Evolutionary conservation across 2,888 invertebrate genomes (phyloP).

Genomic region (Eulithis testata): DNA sequence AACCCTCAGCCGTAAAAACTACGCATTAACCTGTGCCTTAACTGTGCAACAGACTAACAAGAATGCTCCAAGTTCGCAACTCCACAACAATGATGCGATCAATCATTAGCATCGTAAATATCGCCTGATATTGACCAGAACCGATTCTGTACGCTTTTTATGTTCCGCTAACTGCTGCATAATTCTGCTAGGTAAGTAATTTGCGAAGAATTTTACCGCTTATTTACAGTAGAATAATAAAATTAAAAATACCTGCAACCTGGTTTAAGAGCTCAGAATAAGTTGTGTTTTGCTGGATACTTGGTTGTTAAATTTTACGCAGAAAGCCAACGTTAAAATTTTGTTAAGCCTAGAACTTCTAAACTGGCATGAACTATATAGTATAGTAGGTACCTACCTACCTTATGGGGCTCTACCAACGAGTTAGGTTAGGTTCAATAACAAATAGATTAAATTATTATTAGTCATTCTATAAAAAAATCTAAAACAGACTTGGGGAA

Average conservation of each 20-base stretch:
- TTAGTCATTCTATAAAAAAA: no score
- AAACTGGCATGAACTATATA: background rate
- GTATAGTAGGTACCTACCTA: background rate
- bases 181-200: conserved; percentile 62
- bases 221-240: conserved; percentile 39
- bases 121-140: conserved; percentile 72
- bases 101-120: conserved; percentile 73
- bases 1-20: conserved; percentile 40
- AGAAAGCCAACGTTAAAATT: background rate
- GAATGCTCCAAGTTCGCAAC: conserved; percentile 20
- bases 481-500: background rate
- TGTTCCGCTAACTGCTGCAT: conserved; percentile 63
- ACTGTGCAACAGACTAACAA: conserved; percentile 33
- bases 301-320: background rate
- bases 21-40: conserved; percentile 29
- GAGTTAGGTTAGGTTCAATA: no score
- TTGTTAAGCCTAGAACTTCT: no score
- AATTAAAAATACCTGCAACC: conserved; percentile 21
- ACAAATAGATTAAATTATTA: no score
- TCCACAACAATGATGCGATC: conserved; percentile 71
- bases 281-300: background rate
- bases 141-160: conserved; percentile 60
- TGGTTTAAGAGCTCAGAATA: background rate
- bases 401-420: no score
- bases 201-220: conserved; percentile 48